These are phyloP conservation scores for Candidula unifasciata DNA, from an alignment of 2,888 invertebrate genomes.

Conservation along the genomic window DNA sequence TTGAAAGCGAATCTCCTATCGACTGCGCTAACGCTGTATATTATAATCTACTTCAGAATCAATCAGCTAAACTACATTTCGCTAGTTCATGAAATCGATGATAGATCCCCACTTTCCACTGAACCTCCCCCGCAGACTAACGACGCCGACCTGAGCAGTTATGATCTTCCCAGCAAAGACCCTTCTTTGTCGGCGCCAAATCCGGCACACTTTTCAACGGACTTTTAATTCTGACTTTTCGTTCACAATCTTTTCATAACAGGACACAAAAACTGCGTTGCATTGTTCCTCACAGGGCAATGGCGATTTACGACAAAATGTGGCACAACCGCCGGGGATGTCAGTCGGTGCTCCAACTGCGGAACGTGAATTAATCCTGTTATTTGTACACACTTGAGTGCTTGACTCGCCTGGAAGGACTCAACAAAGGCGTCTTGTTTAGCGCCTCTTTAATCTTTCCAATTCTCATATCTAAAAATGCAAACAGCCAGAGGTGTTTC, in stretches of 20 bases:
- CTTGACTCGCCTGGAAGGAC: not conserved
- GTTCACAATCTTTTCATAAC: not conserved
- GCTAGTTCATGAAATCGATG: too few species aligned
- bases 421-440: not conserved
- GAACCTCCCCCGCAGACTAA: not conserved
- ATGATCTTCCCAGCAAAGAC: not conserved
- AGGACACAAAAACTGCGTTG: too few species aligned
- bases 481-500: not conserved
- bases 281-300: not conserved
- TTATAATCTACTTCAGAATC: too few species aligned
- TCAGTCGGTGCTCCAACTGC: not conserved
- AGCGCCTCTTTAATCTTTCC: not conserved
- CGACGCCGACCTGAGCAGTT: not conserved
- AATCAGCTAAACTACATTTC: too few species aligned
- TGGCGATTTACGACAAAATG: not conserved
- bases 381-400: slow-evolving; percentile 11
- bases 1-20: too few species aligned
- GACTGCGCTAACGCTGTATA: too few species aligned
- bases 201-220: not conserved
- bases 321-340: not conserved
- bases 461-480: not conserved
- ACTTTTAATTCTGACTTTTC: not conserved
- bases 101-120: not conserved
- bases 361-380: not conserved
- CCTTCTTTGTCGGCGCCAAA: not conserved